Base-by-base conservation (phyloP, 1,140 invertebrate species). In the Coelopa frigida region DNA sequence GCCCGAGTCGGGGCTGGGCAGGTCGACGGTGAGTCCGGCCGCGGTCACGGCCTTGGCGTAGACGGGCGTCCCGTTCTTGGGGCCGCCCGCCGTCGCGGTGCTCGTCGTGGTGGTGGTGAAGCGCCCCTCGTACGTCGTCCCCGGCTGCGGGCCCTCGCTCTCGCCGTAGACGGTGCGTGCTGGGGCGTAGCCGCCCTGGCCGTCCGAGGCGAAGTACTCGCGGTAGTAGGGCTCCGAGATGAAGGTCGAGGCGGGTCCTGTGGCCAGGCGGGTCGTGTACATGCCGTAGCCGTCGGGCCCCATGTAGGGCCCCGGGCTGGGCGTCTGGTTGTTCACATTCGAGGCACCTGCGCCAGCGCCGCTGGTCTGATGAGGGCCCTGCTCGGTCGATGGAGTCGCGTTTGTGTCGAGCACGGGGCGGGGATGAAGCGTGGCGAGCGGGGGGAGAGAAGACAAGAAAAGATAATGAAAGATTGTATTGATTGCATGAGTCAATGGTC, bases 1-100 rank as follows among this genome's bases (percentile, higher is more conserved):
- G 15, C 89, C 90, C 54, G 85, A 89, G 70, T 94, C 89, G 2
- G 90, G 89, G 47, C 89, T 92, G 1, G 89, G 89, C 53, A 94
- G 76, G 72, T 94, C 90, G 53, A 94, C 89, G 5, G 87, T 90
- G 31, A 92, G 78, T 4, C 85, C 87, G 56, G 84, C 83, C 26
- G 81, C 80, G 52, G 55, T 70, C 11, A 70, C 57, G 37, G 66
- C 51, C 54, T 69, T 70, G 40, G 66, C 56, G 39, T 70, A 69
- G 12, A 70, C 46, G 2, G 66, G 61, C 21, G 63, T 67, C 27
- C 58, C 52, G 18, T 22, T 53, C 52, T 24, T 61, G 18, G 20
- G 29, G 23, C 8, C 32, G 1, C 11, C 20, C 8, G 32, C 38
- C 43, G 40, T 55, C 40, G 23, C 39, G 37, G 40, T 44, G 50